Evolutionary conservation across 2,797 vertebrate species (phyloP).

Genomic region (Fratercula arctica): DNA sequence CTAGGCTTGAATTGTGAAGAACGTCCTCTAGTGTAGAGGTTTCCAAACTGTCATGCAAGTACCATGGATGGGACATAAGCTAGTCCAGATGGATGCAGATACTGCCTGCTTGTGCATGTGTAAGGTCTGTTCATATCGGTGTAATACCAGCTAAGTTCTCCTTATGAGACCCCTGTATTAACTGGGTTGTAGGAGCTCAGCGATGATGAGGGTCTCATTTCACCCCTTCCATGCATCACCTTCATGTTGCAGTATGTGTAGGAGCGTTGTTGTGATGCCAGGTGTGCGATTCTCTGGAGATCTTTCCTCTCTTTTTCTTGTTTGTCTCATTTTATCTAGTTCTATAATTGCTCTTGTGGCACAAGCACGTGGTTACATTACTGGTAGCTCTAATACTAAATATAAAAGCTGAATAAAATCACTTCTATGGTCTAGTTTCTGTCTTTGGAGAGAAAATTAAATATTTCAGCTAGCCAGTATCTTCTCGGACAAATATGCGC

Average conservation of each 20-base stretch:
- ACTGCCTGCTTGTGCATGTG: background rate
- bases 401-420: background rate
- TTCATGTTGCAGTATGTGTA: background rate
- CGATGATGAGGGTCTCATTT: accelerated
- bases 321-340: background rate
- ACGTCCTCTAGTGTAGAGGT: background rate
- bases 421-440: background rate
- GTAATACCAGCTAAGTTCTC: background rate
- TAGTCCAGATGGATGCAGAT: background rate
- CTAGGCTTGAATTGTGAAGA: background rate
- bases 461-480: background rate
- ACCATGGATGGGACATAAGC: background rate
- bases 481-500: background rate
- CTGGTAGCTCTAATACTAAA: background rate
- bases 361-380: background rate
- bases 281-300: background rate
- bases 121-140: background rate
- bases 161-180: background rate
- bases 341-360: background rate
- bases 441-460: background rate
- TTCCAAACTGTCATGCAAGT: background rate
- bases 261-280: background rate
- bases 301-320: background rate
- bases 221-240: background rate
- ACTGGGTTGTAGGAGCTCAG: background rate